These are phyloP conservation scores for Drosophila affinis DNA, from an alignment of 2,888 invertebrate genomes.

Conservation along the genomic window DNA sequence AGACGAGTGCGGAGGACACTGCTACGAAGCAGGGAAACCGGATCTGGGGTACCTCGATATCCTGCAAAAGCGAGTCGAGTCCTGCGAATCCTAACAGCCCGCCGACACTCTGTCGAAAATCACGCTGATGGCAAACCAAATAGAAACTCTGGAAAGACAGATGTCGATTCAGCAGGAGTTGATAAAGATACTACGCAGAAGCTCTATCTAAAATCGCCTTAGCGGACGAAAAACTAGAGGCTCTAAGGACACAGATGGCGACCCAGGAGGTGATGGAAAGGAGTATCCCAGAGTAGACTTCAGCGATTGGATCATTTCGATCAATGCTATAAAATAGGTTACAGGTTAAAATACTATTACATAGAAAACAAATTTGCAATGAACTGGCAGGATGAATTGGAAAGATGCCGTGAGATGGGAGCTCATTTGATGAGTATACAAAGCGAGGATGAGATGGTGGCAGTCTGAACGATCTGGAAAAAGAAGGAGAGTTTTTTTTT, in stretches of 20 bases:
- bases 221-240: background rate
- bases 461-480: background rate
- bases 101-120: no score
- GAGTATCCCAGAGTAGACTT: no score
- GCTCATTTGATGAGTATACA: slow-evolving; percentile 20
- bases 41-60: no score
- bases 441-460: slow-evolving; percentile 1
- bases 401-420: slow-evolving; percentile 4
- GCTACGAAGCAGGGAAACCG: background rate
- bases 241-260: background rate
- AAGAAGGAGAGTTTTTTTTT: background rate
- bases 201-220: background rate
- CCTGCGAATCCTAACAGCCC: background rate
- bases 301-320: background rate
- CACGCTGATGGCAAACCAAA: no score
- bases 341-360: slow-evolving; percentile 20
- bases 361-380: background rate
- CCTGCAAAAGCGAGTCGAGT: no score
- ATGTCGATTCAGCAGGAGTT: no score
- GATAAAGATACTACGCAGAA: no score
- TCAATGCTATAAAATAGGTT: slow-evolving; percentile 3
- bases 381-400: slow-evolving; percentile 3
- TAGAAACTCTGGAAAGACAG: no score
- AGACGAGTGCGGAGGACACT: slow-evolving; percentile 5
- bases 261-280: background rate